Evolutionary conservation across 2,113 vertebrate species (phyloP), one percentile per base, ranked within the genome.

Genomic region (Odobenus rosmarus): DNA sequence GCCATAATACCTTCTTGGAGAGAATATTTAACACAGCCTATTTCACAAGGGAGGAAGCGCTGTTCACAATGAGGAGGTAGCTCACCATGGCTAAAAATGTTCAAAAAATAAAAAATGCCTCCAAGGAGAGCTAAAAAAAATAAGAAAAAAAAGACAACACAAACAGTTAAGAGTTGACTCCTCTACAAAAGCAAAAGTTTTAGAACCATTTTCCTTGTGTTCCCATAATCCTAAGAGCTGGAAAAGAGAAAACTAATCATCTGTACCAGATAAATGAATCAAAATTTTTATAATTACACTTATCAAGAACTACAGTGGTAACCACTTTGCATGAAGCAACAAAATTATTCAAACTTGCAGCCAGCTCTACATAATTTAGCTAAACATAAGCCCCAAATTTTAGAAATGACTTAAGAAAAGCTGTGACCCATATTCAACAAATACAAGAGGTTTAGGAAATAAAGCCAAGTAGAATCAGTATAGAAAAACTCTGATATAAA

Each of bases 1-100:
- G 98, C 98, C 62, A 97, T 59, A 71, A 99, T 98, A 59, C 99
- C 99, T 36, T 98, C 96, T 26, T 97, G 98, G 0, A 99, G 97
- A 67, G 99, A 99, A 46, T 99, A 99, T 49, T 36, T 98, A 95
- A 99, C 96, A 92, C 99, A 99, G 51, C 98, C 99, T 80, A 99
- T 99, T 98, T 99, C 99, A 26, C 99, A 99, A 83, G 99, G 99
- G 33, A 99, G 98, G 93, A 99, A 99, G 76, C 98, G 99, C 96
- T 99, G 99, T 23, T 98, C 98, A 53, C 99, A 99, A 59, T 98
- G 95, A 55, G 98, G 96, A 0, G 99, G 99, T 90, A 99, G 98
- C 92, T 98, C 98, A 13, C 99, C 99, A 42, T 99, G 98, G 95
- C 99, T 99, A 97, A 98, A 98, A 83, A 99, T 99, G 92, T 99